These are phyloP conservation scores for Ctenopoma kingsleyae DNA, from an alignment of 2,797 vertebrate species.

Conservation along the genomic window DNA sequence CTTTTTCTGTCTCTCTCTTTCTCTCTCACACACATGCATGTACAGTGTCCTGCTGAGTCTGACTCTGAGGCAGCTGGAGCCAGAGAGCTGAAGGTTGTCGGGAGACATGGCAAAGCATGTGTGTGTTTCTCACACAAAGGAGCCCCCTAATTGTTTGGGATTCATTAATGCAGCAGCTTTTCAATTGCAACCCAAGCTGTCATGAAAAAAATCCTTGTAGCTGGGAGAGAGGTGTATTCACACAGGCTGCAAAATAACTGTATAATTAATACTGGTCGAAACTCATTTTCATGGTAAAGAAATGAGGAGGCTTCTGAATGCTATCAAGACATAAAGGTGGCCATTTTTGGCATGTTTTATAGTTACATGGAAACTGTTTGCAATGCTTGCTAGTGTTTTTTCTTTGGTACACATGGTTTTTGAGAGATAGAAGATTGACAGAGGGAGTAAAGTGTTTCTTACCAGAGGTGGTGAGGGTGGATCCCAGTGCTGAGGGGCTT, in stretches of 20 bases:
- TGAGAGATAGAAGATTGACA: constrained; percentile 43
- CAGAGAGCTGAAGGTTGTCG: constrained; percentile 84
- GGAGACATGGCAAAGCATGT: constrained; percentile 83
- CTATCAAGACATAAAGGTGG: constrained; percentile 67
- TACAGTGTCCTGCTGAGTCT: constrained; percentile 75
- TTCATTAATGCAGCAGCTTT: constrained; percentile 89
- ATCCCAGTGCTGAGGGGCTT: constrained; percentile 88
- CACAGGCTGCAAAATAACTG: constrained; percentile 77
- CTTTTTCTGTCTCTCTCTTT: constrained; percentile 12
- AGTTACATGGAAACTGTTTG: constrained; percentile 42
- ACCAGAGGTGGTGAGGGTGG: constrained; percentile 92
- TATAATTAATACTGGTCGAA: constrained; percentile 80
- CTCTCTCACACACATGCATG: constrained; percentile 29
- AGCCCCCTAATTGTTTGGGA: constrained; percentile 86
- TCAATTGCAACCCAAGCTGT: constrained; percentile 87
- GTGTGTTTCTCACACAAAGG: constrained; percentile 86
- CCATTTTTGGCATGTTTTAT: constrained; percentile 58
- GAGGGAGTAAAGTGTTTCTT: constrained; percentile 65
- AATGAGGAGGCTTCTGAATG: constrained; percentile 64
- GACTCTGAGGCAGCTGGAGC: constrained; percentile 83
- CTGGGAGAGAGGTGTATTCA: constrained; percentile 80
- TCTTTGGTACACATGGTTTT: constrained; percentile 2
- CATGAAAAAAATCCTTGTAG: constrained; percentile 71
- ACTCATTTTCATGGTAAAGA: constrained; percentile 74
- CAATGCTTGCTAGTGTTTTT: constrained; percentile 31